These are phyloP conservation scores for Idaea dimidiata DNA, from an alignment of 2,888 invertebrate genomes.

Conservation along the genomic window DNA sequence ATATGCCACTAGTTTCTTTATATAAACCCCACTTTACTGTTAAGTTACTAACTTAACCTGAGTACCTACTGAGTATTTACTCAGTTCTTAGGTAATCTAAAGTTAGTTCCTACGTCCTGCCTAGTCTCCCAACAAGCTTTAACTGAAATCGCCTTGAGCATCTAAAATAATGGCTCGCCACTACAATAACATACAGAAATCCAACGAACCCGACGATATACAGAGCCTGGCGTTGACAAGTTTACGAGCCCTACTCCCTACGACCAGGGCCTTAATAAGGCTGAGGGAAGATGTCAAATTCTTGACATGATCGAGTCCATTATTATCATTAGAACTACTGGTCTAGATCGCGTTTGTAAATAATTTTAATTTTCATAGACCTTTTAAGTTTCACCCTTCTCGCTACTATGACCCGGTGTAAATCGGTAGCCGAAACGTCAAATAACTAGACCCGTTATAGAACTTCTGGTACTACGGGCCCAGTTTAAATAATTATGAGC, in stretches of 20 bases:
- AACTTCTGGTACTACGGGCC: no score
- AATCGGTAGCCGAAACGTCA: no score
- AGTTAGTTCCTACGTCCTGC: neutral
- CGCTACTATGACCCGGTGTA: no score
- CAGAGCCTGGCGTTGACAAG: constrained; percentile 39
- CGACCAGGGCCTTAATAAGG: constrained; percentile 13
- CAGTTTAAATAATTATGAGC: no score
- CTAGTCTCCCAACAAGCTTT: constrained; percentile 10
- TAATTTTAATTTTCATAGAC: no score
- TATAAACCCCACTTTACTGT: neutral
- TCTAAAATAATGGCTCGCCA: constrained; percentile 30
- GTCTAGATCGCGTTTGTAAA: no score
- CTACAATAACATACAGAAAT: constrained; percentile 34
- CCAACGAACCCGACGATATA: constrained; percentile 34
- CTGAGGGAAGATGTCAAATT: neutral
- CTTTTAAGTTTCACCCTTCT: no score
- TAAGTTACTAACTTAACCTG: neutral
- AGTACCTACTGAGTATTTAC: neutral
- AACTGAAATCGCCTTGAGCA: constrained; percentile 18
- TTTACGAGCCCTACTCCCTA: constrained; percentile 37
- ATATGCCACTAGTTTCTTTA: no score
- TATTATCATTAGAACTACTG: no score
- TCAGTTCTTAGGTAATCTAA: neutral
- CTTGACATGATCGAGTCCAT: no score
- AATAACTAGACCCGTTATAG: no score